phyloP scores from a whole-genome alignment of 2,888 invertebrate species.

The Cryptus viduatorius region DNA sequence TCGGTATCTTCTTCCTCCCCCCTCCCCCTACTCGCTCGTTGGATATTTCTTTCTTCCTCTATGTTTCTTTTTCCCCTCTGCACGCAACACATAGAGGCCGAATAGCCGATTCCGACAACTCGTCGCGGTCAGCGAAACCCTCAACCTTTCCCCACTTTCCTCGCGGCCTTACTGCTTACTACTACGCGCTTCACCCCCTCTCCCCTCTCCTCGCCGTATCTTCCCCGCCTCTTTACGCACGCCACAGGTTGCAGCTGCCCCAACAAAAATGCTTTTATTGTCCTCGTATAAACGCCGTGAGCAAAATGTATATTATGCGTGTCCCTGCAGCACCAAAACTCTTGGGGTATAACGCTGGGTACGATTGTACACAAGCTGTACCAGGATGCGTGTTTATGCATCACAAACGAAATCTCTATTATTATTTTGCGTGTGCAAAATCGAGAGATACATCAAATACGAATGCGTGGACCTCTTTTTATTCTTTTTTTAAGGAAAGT shows the following conservation, averaged over 20 bases:
- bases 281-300: conserved; percentile 57
- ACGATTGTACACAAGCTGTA: neutral
- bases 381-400: conserved; percentile 14
- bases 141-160: conserved; percentile 43
- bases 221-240: conserved; percentile 61
- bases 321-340: conserved; percentile 25
- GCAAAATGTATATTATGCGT: conserved; percentile 28
- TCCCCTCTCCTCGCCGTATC: conserved; percentile 14
- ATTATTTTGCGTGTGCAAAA: conserved; percentile 34
- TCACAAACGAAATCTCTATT: conserved; percentile 18
- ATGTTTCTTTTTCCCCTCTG: neutral
- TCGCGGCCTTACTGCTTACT: conserved; percentile 28
- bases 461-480: neutral
- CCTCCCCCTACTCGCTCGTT: neutral
- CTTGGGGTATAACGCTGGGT: neutral
- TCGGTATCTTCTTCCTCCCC: neutral
- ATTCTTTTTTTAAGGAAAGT: neutral
- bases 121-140: conserved; percentile 42
- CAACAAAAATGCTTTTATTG: conserved; percentile 77
- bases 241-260: conserved; percentile 78
- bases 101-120: conserved; percentile 18
- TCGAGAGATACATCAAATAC: neutral
- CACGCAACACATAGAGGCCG: neutral
- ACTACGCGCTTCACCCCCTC: conserved; percentile 47
- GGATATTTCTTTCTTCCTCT: neutral